Evolutionary conservation across 2,797 vertebrate species (phyloP).

Genomic region (Manis javanica): DNA sequence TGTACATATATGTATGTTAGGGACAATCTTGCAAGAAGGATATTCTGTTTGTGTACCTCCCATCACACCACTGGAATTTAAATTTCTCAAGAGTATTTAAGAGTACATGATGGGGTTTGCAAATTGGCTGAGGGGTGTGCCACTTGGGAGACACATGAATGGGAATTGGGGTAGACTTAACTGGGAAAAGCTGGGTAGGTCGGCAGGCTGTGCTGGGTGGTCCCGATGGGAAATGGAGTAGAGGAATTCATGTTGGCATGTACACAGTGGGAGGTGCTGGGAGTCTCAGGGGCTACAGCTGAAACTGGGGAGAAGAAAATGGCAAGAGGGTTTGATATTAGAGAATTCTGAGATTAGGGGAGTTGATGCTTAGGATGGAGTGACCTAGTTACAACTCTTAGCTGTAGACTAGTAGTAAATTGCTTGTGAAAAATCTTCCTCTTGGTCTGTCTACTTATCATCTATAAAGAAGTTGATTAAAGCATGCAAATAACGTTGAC

Average conservation of each 20-base stretch:
- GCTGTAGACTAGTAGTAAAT: background rate
- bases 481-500: background rate
- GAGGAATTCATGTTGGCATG: background rate
- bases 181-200: background rate
- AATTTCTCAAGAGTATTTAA: background rate
- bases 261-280: background rate
- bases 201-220: background rate
- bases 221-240: background rate
- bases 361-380: background rate
- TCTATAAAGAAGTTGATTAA: conserved; percentile 40
- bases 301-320: background rate
- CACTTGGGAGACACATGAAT: background rate
- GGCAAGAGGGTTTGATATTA: background rate
- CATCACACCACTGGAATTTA: background rate
- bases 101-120: background rate
- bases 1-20: background rate
- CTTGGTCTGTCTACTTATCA: background rate
- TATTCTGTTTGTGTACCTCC: background rate
- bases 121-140: background rate
- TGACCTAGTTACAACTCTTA: background rate
- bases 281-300: background rate
- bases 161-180: background rate
- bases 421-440: background rate
- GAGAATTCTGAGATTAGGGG: background rate
- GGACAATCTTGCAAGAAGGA: background rate